phyloP scores from a whole-genome alignment of 2,888 invertebrate species.

The Ypsolopha sequella region DNA sequence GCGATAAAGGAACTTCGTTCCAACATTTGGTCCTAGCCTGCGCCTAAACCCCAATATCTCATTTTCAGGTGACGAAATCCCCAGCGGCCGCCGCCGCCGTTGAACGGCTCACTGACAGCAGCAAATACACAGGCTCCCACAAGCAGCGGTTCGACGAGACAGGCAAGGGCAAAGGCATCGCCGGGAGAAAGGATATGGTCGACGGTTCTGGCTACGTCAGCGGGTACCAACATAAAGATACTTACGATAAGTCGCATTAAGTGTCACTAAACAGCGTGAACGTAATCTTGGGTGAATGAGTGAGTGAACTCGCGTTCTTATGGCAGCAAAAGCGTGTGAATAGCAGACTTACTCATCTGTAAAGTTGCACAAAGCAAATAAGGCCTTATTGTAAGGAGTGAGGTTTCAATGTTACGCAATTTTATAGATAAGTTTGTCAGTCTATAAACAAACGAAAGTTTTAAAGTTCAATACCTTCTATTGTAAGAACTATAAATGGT shows the following conservation, averaged over 20 bases:
- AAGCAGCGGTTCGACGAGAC: conserved; percentile 87
- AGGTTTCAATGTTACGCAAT: no score
- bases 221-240: conserved; percentile 87
- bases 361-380: no score
- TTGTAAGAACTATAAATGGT: background rate
- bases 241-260: conserved; percentile 74
- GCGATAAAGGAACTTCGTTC: no score
- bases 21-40: no score
- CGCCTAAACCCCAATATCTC: no score
- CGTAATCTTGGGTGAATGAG: background rate
- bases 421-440: no score
- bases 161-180: conserved; percentile 89
- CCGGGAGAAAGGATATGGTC: conserved; percentile 82
- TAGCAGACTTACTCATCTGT: background rate
- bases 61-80: conserved; percentile 48
- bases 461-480: background rate
- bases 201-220: conserved; percentile 85
- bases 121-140: conserved; percentile 90
- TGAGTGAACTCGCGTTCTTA: background rate
- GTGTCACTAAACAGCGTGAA: background rate
- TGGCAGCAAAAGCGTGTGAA: background rate
- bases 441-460: background rate
- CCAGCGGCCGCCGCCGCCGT: conserved; percentile 70
- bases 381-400: no score
- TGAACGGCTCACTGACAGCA: conserved; percentile 86